Base-by-base conservation (phyloP, 2,888 invertebrate genomes). In the Aricia artaxerxes region DNA sequence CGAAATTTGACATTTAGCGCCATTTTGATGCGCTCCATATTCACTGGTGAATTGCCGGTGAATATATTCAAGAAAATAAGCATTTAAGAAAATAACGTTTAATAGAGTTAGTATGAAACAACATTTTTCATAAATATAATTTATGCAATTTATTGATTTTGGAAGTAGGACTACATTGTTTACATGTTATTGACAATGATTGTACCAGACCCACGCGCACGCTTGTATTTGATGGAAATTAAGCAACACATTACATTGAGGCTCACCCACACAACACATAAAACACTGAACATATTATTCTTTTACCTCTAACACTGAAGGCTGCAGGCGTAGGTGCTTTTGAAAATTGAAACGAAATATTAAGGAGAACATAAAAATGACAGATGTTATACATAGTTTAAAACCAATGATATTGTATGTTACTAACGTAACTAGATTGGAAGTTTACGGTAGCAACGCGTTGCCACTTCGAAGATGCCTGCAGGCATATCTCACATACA, bases 251-350 rank as follows among this genome's bases (percentile, higher is more conserved):
- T 53, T 35, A 76, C 76, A 53, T 35, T 57, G 53, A 57, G 76
- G 13, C 76, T 53, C 69, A 35, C 76, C 76, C 76, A 76, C 76
- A 76, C 49, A 35, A 1, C 53, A 49, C 76, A 35, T 76, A 57
- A 76, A 76, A 57, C 76, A 76, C 76, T 31, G 57, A 76, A 57
- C 76, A 76, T 76, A 76, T 76, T 76, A 76, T 76, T 76, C 57
- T 76, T 76, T 49, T 35, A 76, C 35, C 6, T 76, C 24, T 76
- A 76, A 76, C 53, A 53, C 24, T 53, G 76, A 76, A 76, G 76
- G 76, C 35, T 76, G 6, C 16, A 24, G 13, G 75, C 75, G 76
- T 57, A 76, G 76, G 76, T 44, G 73, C 53, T 53, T 76, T 76
- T 57, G 69, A 35, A 69, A 69, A 57, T 76, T 57, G 69, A 35